Conservation (phyloP, 2,797 vertebrate species). For the Apodemus agrarius region DNA sequence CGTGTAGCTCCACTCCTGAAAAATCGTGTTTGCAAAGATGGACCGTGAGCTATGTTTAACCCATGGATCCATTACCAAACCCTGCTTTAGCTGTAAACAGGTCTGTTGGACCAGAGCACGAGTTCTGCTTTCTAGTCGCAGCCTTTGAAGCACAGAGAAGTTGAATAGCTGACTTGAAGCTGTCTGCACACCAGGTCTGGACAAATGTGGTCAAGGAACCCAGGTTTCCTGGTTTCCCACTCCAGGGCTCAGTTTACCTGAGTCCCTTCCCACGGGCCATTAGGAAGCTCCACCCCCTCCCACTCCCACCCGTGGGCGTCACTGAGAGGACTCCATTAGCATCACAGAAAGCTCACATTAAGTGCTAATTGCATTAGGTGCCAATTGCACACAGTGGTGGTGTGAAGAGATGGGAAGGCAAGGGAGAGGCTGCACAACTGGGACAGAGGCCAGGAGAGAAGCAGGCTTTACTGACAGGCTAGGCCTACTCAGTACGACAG, state of each 20-base stretch:
- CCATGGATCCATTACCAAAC: not conserved
- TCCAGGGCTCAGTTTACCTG: not conserved
- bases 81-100: not conserved
- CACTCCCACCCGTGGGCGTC: not conserved
- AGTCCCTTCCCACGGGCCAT: not conserved
- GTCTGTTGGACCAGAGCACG: not conserved
- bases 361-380: slow-evolving; percentile 59
- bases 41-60: not conserved
- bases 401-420: not conserved
- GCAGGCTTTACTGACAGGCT: not conserved
- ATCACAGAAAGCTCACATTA: slow-evolving; percentile 36
- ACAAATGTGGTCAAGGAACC: not conserved
- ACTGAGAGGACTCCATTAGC: slow-evolving; percentile 20
- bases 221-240: slow-evolving; percentile 4
- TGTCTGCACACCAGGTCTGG: not conserved
- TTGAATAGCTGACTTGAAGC: not conserved
- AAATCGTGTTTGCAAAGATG: slow-evolving; percentile 49
- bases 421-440: slow-evolving; percentile 3
- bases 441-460: not conserved
- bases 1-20: not conserved
- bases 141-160: not conserved
- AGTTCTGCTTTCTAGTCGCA: not conserved
- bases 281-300: not conserved
- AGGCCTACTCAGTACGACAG: not conserved
- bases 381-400: slow-evolving; percentile 45